Evolutionary conservation across 2,797 vertebrate genomes (phyloP).

Genomic region (Oophaga sylvatica): DNA sequence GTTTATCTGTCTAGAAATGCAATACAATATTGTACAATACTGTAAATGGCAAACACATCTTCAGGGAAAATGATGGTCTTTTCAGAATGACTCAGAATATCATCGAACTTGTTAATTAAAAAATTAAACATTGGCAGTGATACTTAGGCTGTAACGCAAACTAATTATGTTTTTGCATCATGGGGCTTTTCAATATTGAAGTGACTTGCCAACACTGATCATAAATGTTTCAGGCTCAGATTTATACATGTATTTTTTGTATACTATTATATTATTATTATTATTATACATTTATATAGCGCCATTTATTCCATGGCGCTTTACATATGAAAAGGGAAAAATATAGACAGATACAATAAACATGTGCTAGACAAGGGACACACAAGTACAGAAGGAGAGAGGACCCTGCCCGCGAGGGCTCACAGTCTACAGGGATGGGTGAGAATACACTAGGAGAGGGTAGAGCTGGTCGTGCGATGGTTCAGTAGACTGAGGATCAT

Average conservation of each 20-base stretch:
- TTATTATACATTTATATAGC: too few relatives aligned
- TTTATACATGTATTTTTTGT: neutral
- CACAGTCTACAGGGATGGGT: too few relatives aligned
- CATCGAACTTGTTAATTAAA: slow-evolving; percentile 20
- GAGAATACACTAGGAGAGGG: too few relatives aligned
- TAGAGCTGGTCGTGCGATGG: too few relatives aligned
- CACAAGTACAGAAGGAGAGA: too few relatives aligned
- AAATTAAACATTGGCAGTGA: slow-evolving; percentile 17
- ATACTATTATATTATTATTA: too few relatives aligned
- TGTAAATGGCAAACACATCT: slow-evolving; percentile 48
- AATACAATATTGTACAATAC: neutral
- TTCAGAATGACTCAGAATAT: slow-evolving; percentile 25
- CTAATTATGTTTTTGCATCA: slow-evolving; percentile 6
- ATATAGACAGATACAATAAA: too few relatives aligned
- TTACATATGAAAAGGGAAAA: too few relatives aligned
- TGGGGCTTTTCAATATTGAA: slow-evolving; percentile 15
- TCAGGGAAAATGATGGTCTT: slow-evolving; percentile 40
- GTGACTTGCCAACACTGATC: neutral
- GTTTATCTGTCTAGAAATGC: slow-evolving; percentile 25
- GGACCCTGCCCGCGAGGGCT: too few relatives aligned
- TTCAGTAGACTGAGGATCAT: too few relatives aligned
- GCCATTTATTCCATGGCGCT: too few relatives aligned
- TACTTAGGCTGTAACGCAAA: slow-evolving; percentile 6
- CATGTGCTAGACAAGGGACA: too few relatives aligned
- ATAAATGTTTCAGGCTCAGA: slow-evolving; percentile 16